Conservation (phyloP, 2,113 vertebrate genomes). For the Periophthalmodon schlosseri region DNA sequence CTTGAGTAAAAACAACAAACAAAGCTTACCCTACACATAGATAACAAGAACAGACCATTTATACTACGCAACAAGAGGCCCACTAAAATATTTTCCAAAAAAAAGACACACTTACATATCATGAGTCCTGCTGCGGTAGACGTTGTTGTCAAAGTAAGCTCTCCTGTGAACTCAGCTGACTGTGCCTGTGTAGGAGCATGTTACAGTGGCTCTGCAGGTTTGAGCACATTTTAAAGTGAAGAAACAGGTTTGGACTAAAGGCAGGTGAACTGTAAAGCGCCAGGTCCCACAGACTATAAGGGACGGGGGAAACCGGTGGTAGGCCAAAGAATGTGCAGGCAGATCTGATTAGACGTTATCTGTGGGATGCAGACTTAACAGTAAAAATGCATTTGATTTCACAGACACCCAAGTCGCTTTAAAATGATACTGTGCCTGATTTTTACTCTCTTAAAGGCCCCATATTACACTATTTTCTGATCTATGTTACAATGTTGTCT, state of each 20-base stretch:
- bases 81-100: too few species aligned
- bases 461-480: too few species aligned
- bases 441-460: too few species aligned
- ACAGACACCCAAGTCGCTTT: too few species aligned
- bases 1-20: not conserved
- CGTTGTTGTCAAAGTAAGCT: not conserved
- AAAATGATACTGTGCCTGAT: too few species aligned
- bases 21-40: not conserved
- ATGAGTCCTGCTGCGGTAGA: constrained; percentile 18
- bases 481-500: too few species aligned
- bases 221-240: constrained; percentile 23
- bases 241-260: not conserved
- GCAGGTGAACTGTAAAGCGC: not conserved
- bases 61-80: too few species aligned
- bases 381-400: too few species aligned
- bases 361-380: too few species aligned
- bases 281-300: too few species aligned
- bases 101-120: constrained; percentile 53
- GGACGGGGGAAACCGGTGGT: not conserved
- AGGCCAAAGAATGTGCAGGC: too few species aligned
- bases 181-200: not conserved
- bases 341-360: not conserved
- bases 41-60: too few species aligned
- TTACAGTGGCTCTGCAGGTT: constrained; percentile 26
- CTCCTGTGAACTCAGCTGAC: not conserved